phyloP scores from a whole-genome alignment of 2,888 invertebrate genomes.

The Macaria notata region DNA sequence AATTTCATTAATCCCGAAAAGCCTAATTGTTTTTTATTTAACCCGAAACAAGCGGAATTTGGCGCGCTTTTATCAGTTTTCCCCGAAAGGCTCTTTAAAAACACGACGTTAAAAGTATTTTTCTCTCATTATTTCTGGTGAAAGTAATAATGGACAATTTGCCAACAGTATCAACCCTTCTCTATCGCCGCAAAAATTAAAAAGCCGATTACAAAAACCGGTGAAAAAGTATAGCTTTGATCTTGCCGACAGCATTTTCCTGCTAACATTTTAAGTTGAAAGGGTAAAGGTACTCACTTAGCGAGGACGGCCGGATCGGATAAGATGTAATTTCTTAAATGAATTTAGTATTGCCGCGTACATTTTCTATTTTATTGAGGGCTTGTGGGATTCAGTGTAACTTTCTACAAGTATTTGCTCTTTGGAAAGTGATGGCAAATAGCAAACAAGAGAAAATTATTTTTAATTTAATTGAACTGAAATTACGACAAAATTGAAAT shows the following conservation, averaged over 20 bases:
- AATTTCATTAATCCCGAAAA: neutral
- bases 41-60: neutral
- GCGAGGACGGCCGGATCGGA: no score
- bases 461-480: no score
- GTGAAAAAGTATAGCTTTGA: conserved; percentile 13
- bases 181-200: conserved; percentile 18
- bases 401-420: no score
- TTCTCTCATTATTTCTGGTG: conserved; percentile 5
- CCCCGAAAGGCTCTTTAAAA: neutral
- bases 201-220: conserved; percentile 26
- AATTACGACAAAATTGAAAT: no score
- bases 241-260: conserved; percentile 22
- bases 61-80: neutral
- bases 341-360: no score
- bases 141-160: conserved; percentile 16
- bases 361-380: no score
- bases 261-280: conserved; percentile 19
- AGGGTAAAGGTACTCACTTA: conserved; percentile 13
- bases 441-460: no score
- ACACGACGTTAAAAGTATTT: conserved; percentile 3
- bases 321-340: no score
- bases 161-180: conserved; percentile 18
- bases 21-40: neutral
- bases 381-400: no score
- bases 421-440: no score